Evolutionary conservation across 2,797 vertebrate species (phyloP).

Genomic region (Diplodus puntazzo): DNA sequence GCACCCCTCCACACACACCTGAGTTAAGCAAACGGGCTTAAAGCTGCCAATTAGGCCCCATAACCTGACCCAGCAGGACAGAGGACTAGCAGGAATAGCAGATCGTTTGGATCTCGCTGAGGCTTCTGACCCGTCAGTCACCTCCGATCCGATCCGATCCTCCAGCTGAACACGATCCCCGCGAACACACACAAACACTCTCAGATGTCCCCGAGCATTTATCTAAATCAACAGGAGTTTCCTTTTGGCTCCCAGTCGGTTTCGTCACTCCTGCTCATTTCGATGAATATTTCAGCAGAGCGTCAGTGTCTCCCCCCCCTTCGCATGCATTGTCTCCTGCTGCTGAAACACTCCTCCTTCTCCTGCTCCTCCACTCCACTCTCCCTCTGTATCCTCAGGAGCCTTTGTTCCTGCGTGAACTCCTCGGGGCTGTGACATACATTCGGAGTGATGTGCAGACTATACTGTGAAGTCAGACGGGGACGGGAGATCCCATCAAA

Average conservation of each 20-base stretch:
- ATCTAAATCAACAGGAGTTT: conserved; percentile 77
- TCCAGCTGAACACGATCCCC: conserved; percentile 4
- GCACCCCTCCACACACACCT: conserved; percentile 7
- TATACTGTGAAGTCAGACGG: conserved; percentile 45
- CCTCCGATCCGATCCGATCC: conserved; percentile 9
- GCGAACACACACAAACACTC: conserved; percentile 19
- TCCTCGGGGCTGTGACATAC: conserved; percentile 74
- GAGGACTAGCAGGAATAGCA: conserved; percentile 23
- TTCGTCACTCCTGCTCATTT: conserved; percentile 72
- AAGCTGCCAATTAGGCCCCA: conserved; percentile 67
- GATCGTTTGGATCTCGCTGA: conserved; percentile 23
- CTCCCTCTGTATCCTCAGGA: conserved; percentile 56
- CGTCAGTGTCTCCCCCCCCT: conserved; percentile 56
- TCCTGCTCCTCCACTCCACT: conserved; percentile 16
- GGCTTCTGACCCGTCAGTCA: conserved; percentile 38
- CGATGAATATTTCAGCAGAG: conserved; percentile 73
- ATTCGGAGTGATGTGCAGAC: conserved; percentile 49
- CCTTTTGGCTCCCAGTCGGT: conserved; percentile 68
- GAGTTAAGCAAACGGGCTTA: conserved; percentile 31
- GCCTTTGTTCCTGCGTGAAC: conserved; percentile 66
- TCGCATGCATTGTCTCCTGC: conserved; percentile 61
- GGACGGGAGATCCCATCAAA: conserved; percentile 28
- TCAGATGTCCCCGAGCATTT: conserved; percentile 42
- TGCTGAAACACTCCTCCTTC: conserved; percentile 52
- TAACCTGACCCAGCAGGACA: conserved; percentile 60